Conservation (phyloP, 2,113 vertebrate genomes). For the Microtus ochrogaster region DNA sequence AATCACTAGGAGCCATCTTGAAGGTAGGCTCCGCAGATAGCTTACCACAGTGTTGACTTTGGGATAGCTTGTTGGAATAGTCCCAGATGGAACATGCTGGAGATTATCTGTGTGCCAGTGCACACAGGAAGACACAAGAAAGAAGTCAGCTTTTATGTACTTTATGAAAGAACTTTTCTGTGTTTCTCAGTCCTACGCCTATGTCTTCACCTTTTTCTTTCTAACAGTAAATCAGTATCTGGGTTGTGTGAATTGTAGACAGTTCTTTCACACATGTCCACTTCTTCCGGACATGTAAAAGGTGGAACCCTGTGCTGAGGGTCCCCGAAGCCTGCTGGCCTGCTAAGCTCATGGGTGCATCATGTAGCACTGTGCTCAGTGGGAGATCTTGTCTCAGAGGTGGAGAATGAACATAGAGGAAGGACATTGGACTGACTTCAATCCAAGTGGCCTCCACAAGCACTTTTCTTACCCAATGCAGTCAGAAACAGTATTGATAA, state of each 20-base stretch:
- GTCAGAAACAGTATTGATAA: background rate
- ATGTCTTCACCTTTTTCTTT: constrained; percentile 23
- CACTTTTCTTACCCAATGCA: background rate
- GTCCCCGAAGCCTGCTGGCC: background rate
- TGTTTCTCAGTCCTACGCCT: background rate
- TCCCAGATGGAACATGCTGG: background rate
- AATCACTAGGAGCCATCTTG: background rate
- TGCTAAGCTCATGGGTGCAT: background rate
- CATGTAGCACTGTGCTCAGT: background rate
- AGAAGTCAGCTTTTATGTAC: background rate
- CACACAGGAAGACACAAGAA: constrained; percentile 29
- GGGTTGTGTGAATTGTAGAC: background rate
- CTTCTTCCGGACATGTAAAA: background rate
- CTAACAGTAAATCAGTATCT: background rate
- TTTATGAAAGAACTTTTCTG: constrained; percentile 9
- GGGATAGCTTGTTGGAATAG: constrained; percentile 20
- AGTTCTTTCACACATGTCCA: background rate
- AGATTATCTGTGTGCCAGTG: background rate
- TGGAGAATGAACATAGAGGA: background rate
- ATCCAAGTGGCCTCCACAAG: background rate
- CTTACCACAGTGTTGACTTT: background rate
- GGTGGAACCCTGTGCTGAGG: background rate
- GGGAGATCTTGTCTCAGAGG: background rate
- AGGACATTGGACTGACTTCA: background rate
- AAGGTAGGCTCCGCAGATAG: background rate